Evolutionary conservation across 2,113 vertebrate species (phyloP), one percentile per base, ranked within the genome.

Genomic region (Campylomormyrus numenius): DNA sequence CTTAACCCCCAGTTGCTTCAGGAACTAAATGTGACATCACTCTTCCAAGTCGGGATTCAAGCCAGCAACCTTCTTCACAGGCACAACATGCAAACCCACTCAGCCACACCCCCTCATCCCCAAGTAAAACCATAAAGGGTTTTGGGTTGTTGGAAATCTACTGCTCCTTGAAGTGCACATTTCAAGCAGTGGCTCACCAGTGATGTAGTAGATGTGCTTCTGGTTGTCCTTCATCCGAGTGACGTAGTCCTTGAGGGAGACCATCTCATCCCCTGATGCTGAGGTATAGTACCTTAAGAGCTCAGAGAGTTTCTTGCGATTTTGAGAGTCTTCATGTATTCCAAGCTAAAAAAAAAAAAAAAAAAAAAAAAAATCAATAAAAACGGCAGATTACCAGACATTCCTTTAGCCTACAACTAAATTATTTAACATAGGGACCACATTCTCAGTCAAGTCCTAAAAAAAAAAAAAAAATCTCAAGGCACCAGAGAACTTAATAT

Each of bases 261-360:
- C 90, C 92, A 92, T 87, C 88, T 92, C 91, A 89, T 91, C 91
- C 42, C 91, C 91, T 53, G 88, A 90, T 11, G 89, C 91, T 35
- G 92, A 91, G 19, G 91, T 92, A 46, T 92, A 91, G 85, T 92
- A 92, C 48, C 92, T 48, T 21, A 92, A 90, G 88, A 92, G 89
- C 35, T 92, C 92, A 24, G 92, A 92, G 19, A 92, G 80, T 83
- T 91, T 91, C 58, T 92, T 92, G 90, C 92, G 92, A 53, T 92
- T 92, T 27, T 92, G 92, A 77, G 92, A 92, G 89, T 92, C 92
- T 66, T 92, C 92, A 80, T 92, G 92, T 46, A 92, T 92, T 91
- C 92, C 92, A 90, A 92, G 91, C 92, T 92, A 35, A 31, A 87
- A 19, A 39, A 39, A 74, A 15, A 77, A 31, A 31, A 31, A 31